Evolutionary conservation across 2,888 invertebrate species (phyloP).

Genomic region (Nemurella pictetii): DNA sequence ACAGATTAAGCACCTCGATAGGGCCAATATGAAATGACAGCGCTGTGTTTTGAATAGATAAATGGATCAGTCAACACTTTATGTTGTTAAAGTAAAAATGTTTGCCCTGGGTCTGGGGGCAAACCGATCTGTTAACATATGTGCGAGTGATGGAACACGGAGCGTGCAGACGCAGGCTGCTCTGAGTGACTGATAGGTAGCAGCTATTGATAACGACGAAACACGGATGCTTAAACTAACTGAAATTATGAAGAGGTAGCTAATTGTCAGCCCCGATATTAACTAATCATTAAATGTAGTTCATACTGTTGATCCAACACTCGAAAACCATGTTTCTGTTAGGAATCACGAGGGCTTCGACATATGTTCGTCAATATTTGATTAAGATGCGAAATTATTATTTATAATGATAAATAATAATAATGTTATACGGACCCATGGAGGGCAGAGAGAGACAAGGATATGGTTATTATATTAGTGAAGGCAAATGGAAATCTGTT

Average conservation of each 20-base stretch:
- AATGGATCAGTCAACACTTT: constrained; percentile 10
- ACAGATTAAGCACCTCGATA: constrained; percentile 3
- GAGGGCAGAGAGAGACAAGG: too few species aligned
- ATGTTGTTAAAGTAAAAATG: neutral
- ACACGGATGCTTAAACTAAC: neutral
- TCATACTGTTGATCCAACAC: neutral
- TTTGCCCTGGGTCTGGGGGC: neutral
- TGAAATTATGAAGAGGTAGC: neutral
- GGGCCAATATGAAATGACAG: neutral
- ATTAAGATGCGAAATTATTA: neutral
- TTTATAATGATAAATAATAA: too few species aligned
- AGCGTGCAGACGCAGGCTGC: too few species aligned
- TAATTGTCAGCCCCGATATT: neutral
- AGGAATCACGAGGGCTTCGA: neutral
- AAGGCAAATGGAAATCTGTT: too few species aligned
- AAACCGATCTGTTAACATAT: neutral
- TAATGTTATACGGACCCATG: too few species aligned
- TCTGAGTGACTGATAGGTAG: neutral
- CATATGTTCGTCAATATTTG: constrained; percentile 15
- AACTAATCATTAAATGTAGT: neutral
- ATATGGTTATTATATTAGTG: too few species aligned
- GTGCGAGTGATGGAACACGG: neutral
- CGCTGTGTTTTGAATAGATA: neutral
- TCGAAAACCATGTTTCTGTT: neutral
- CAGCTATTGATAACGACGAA: neutral